A percentile compares a stretch with the other conserved stretches of the same genome.
These are phyloP conservation scores for Cephonodes hylas DNA, from an alignment of 2,888 invertebrate species.

Conservation along the genomic window DNA sequence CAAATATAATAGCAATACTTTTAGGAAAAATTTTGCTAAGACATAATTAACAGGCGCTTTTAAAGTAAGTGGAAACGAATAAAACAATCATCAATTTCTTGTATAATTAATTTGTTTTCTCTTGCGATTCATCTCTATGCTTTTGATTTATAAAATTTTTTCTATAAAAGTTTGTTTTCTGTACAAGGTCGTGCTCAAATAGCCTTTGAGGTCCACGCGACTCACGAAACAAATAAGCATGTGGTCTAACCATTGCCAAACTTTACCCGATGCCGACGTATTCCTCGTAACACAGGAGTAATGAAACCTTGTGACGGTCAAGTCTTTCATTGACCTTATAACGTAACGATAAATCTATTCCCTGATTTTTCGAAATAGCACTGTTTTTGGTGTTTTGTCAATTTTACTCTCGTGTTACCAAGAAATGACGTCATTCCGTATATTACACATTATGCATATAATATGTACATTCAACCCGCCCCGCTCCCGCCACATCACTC, in stretches of 20 bases:
- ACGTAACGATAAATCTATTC: neutral
- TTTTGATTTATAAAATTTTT: neutral
- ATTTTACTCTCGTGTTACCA: constrained; percentile 29
- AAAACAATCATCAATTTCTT: neutral
- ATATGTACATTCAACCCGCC: constrained; percentile 76
- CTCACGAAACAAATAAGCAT: constrained; percentile 55
- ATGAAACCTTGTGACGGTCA: neutral
- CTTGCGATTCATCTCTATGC: no score
- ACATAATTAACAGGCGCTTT: neutral
- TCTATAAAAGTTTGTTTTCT: neutral
- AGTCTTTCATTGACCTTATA: neutral
- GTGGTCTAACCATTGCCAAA: constrained; percentile 72
- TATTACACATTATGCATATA: constrained; percentile 43
- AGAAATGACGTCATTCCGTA: constrained; percentile 24
- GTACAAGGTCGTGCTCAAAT: neutral
- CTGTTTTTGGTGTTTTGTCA: neutral
- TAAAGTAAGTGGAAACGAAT: neutral
- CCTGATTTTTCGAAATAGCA: no score
- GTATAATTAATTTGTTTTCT: neutral
- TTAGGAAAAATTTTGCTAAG: neutral
- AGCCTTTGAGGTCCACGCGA: constrained; percentile 34
- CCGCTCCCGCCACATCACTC: constrained; percentile 52
- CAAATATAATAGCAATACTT: neutral
- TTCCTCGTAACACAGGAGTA: constrained; percentile 25
- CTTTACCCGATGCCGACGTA: constrained; percentile 42